These are phyloP conservation scores for Labeo rohita DNA, from an alignment of 2,113 vertebrate species.

Conservation along the genomic window DNA sequence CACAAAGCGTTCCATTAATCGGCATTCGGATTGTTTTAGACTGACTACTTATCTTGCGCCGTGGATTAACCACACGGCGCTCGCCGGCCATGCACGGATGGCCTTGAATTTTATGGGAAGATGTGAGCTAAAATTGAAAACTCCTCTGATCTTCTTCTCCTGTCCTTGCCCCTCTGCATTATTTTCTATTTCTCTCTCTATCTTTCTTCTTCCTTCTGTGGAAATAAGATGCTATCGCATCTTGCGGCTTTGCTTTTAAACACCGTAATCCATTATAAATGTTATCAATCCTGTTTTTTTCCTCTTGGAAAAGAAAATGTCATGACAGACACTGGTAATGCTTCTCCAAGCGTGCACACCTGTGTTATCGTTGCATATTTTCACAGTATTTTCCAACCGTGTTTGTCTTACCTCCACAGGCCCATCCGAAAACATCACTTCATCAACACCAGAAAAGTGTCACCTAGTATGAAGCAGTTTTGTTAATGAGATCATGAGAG, in stretches of 20 bases:
- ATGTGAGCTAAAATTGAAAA: constrained; percentile 19
- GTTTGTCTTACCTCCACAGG: neutral
- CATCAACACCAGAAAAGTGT: neutral
- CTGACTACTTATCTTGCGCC: constrained; percentile 43
- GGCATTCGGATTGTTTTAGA: constrained; percentile 50
- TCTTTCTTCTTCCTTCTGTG: constrained; percentile 12
- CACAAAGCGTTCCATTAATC: constrained; percentile 58
- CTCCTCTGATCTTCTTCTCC: constrained; percentile 19
- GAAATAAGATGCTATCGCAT: constrained; percentile 20
- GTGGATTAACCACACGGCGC: constrained; percentile 10
- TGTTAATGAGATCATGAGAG: neutral
- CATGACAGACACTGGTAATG: neutral
- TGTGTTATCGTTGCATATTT: neutral
- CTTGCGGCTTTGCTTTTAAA: constrained; percentile 7
- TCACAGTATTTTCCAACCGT: neutral
- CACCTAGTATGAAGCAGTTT: neutral
- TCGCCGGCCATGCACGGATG: constrained; percentile 3
- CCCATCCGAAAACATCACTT: neutral
- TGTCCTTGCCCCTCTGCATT: constrained; percentile 26
- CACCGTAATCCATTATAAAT: constrained; percentile 19
- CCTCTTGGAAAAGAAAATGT: neutral
- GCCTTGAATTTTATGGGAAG: constrained; percentile 32
- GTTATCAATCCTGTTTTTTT: constrained; percentile 2
- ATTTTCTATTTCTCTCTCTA: constrained; percentile 21
- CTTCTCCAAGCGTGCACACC: neutral